Evolutionary conservation across 2,888 invertebrate genomes (phyloP).

Genomic region (Siphlonurus alternatus): DNA sequence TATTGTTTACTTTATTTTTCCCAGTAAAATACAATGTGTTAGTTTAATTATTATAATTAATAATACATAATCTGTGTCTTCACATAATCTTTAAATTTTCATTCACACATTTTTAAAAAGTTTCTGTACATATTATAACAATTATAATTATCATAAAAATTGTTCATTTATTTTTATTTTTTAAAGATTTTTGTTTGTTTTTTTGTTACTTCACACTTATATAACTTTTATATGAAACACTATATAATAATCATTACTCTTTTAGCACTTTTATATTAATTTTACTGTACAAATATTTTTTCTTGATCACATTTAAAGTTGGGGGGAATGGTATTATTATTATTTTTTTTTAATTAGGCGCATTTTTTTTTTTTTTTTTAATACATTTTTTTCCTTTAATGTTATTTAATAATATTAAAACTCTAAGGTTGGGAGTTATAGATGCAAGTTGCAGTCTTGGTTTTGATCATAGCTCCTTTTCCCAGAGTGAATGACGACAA

Average conservation of each 20-base stretch:
- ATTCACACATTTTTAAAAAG: background rate
- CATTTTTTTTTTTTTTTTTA: background rate
- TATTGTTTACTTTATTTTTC: background rate
- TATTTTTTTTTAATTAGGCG: background rate
- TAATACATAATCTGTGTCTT: background rate
- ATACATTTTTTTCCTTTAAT: background rate
- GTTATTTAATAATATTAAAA: background rate
- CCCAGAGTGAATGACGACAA: background rate
- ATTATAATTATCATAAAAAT: background rate
- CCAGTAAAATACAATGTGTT: background rate
- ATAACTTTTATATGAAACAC: background rate
- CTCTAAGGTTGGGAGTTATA: background rate
- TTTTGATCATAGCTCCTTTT: background rate
- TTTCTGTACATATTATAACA: background rate
- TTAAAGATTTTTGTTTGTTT: background rate
- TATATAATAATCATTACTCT: background rate
- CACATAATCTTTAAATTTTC: too few species aligned
- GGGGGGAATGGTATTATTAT: background rate
- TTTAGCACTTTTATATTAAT: background rate
- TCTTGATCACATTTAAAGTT: background rate
- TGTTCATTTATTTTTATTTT: too few species aligned
- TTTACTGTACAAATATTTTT: background rate
- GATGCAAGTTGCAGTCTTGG: background rate
- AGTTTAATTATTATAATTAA: background rate
- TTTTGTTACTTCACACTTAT: background rate